These are phyloP conservation scores for Enoplosus armatus DNA, from an alignment of 2,797 vertebrate genomes.

Conservation along the genomic window DNA sequence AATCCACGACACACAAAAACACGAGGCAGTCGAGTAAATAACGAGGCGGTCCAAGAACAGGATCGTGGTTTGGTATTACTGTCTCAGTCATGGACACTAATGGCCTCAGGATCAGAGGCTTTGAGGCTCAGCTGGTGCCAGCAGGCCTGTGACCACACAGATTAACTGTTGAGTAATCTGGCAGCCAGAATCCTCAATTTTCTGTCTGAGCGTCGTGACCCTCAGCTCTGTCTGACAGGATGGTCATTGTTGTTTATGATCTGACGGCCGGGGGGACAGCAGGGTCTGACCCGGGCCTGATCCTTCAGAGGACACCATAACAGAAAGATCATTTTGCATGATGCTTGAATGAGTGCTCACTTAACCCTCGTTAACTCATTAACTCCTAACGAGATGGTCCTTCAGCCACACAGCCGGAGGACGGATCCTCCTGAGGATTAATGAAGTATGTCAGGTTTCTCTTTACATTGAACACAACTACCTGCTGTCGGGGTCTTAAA, in stretches of 20 bases:
- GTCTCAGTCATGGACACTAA: constrained; percentile 52
- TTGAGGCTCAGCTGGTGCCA: constrained; percentile 36
- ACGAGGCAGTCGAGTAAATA: constrained; percentile 24
- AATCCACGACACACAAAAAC: constrained; percentile 19
- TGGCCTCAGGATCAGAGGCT: constrained; percentile 37
- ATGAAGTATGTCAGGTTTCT: no score
- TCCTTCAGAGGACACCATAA: neutral
- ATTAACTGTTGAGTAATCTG: constrained; percentile 47
- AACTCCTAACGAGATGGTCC: constrained; percentile 19
- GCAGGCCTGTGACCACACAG: constrained; percentile 28
- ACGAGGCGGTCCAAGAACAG: constrained; percentile 28
- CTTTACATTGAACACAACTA: no score
- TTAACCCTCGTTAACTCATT: constrained; percentile 26
- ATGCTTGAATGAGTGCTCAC: neutral
- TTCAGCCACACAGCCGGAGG: neutral
- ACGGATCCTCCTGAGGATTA: neutral
- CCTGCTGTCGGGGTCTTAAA: no score
- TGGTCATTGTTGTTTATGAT: neutral
- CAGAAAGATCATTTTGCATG: constrained; percentile 10
- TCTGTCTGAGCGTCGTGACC: neutral
- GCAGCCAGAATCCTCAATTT: neutral
- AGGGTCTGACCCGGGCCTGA: neutral
- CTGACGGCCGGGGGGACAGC: neutral
- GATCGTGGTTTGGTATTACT: constrained; percentile 45
- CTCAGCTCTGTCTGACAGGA: neutral